Conservation (phyloP, 2,797 vertebrate species). For the Microchirus variegatus region DNA sequence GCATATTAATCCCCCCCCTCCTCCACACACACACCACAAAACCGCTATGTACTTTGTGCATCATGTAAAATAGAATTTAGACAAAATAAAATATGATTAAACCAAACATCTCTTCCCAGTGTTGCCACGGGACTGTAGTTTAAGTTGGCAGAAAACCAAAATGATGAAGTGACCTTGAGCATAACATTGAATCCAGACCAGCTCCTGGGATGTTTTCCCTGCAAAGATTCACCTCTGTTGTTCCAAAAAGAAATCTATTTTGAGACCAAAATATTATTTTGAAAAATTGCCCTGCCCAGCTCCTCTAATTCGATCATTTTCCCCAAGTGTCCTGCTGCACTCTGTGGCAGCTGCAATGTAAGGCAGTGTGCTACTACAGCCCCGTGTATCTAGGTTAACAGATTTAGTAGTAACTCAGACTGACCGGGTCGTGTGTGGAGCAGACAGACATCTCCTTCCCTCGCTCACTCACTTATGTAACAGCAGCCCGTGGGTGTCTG, state of each 20-base stretch:
- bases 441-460: constrained; percentile 57
- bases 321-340: constrained; percentile 12
- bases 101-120: not conserved
- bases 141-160: constrained; percentile 32
- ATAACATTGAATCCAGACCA: constrained; percentile 20
- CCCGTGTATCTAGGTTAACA: constrained; percentile 65
- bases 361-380: constrained; percentile 69
- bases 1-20: too few species aligned
- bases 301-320: constrained; percentile 5
- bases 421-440: constrained; percentile 51
- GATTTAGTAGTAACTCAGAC: constrained; percentile 56
- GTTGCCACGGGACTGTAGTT: constrained; percentile 14
- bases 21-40: constrained; percentile 9
- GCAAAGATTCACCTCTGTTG: constrained; percentile 16
- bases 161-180: constrained; percentile 45
- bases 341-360: constrained; percentile 44
- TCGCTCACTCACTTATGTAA: constrained; percentile 51
- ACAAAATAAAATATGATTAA: constrained; percentile 1
- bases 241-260: constrained; percentile 10
- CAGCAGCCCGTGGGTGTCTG: constrained; percentile 48
- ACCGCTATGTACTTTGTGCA: not conserved
- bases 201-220: constrained; percentile 24
- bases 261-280: not conserved
- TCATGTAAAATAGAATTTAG: not conserved
- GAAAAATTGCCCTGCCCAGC: not conserved